Percentiles rank a stretch among this genome's conserved stretches.
phyloP scores from a whole-genome alignment of 2,113 vertebrate genomes.

The Fregetta grallaria region DNA sequence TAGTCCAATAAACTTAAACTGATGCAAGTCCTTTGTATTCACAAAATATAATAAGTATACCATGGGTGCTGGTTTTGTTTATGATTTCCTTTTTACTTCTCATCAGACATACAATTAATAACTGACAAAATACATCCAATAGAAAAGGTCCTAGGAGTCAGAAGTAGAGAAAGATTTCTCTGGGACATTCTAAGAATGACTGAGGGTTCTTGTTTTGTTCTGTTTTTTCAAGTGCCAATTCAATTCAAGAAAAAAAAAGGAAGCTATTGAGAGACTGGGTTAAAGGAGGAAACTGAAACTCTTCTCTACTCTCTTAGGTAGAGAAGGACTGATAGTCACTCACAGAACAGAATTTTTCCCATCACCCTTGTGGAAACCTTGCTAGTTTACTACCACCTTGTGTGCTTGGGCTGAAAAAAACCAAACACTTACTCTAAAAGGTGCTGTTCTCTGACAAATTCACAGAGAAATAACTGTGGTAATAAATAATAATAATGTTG shows the following conservation, averaged over 20 bases:
- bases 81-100: not conserved
- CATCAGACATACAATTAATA: not conserved
- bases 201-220: not conserved
- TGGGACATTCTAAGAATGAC: not conserved
- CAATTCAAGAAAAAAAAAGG: not conserved
- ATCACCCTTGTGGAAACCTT: not conserved
- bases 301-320: not conserved
- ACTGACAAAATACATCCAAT: not conserved
- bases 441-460: not conserved
- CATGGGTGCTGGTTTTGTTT: not conserved
- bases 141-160: not conserved
- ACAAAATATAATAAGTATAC: not conserved
- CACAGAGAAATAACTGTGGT: not conserved
- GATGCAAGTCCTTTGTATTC: not conserved
- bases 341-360: not conserved
- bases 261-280: not conserved
- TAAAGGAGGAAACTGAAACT: not conserved
- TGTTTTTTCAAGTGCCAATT: not conserved
- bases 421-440: not conserved
- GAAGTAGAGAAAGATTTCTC: not conserved
- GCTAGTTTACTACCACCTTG: not conserved
- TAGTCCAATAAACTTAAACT: not conserved
- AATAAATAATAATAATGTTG: not conserved
- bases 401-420: not conserved
- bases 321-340: not conserved